Evolutionary conservation across 2,888 invertebrate species (phyloP).

Genomic region (Miltochrista miniata): DNA sequence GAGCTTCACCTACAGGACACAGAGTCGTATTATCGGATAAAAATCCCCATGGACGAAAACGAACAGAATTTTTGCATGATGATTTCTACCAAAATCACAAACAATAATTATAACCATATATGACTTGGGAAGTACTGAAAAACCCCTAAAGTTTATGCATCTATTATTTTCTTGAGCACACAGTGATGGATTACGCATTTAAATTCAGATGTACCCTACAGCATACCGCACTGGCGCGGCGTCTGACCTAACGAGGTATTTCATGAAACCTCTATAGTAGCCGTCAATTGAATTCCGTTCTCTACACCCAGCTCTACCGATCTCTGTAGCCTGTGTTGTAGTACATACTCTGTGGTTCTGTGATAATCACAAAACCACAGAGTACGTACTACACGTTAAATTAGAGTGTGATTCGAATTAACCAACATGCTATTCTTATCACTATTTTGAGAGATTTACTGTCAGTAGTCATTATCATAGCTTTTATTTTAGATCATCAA

Average conservation of each 20-base stretch:
- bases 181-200: neutral
- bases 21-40: no score
- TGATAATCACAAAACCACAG: slow-evolving; percentile 15
- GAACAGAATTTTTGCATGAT: no score
- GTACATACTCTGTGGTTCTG: slow-evolving; percentile 7
- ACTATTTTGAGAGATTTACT: no score
- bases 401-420: slow-evolving; percentile 8
- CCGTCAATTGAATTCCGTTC: slow-evolving; percentile 9
- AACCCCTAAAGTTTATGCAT: no score
- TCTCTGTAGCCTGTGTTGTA: neutral
- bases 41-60: no score
- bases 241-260: slow-evolving; percentile 10
- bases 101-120: no score
- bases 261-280: slow-evolving; percentile 6
- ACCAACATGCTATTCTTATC: neutral
- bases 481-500: no score
- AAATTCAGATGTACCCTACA: slow-evolving; percentile 4
- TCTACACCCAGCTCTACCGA: neutral
- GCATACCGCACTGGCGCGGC: neutral
- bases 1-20: no score
- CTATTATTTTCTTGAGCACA: neutral
- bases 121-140: no score
- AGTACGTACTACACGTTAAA: neutral
- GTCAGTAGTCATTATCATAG: no score
- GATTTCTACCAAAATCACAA: no score